phyloP scores from a whole-genome alignment of 2,888 invertebrate genomes.

The Brachylomia viminalis region DNA sequence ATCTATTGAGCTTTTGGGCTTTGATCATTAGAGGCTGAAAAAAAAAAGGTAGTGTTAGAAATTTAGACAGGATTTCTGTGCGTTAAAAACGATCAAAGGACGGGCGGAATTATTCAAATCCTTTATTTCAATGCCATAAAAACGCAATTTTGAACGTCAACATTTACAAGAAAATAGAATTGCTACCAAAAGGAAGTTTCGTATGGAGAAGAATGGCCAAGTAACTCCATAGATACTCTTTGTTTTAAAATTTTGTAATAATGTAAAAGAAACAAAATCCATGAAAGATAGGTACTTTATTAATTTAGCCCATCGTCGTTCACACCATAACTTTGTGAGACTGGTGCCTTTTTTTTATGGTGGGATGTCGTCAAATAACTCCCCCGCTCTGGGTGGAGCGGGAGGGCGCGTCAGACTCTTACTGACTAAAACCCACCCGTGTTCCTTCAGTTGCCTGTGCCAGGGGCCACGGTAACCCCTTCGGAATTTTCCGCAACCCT shows the following conservation, averaged over 20 bases:
- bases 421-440: too few species aligned
- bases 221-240: not conserved
- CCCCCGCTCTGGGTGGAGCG: too few species aligned
- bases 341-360: too few species aligned
- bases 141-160: not conserved
- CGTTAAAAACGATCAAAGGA: not conserved
- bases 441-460: too few species aligned
- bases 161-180: not conserved
- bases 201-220: not conserved
- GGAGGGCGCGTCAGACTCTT: too few species aligned
- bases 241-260: not conserved
- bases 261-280: not conserved
- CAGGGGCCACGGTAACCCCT: too few species aligned
- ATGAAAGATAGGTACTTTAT: not conserved
- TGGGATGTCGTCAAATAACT: too few species aligned
- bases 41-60: not conserved
- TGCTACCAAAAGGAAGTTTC: not conserved
- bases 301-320: not conserved
- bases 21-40: not conserved
- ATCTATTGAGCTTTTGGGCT: constrained; percentile 6
- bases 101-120: not conserved
- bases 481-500: too few species aligned
- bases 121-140: too few species aligned
- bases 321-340: too few species aligned
- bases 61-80: not conserved